Evolutionary conservation across 2,797 vertebrate genomes (phyloP).

Genomic region (Phoebastria nigripes): DNA sequence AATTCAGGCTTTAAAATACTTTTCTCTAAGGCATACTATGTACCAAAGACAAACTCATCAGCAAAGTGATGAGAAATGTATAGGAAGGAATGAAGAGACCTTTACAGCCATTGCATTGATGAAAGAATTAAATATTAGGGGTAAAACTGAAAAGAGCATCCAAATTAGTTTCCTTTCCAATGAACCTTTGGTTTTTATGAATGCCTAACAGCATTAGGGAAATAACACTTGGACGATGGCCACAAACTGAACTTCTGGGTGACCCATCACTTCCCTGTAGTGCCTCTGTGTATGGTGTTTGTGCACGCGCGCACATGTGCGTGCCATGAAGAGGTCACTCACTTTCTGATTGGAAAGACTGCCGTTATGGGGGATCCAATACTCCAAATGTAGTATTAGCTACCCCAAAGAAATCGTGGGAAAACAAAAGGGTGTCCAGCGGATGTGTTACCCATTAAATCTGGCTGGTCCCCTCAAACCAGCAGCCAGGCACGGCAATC

Average conservation of each 20-base stretch:
- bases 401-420: neutral
- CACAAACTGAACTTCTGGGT: neutral
- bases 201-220: slow-evolving; percentile 13
- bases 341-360: neutral
- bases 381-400: neutral
- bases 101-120: neutral
- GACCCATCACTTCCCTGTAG: slow-evolving; percentile 6
- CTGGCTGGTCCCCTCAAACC: neutral
- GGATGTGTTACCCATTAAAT: neutral
- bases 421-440: neutral
- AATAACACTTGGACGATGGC: slow-evolving; percentile 18
- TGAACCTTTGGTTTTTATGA: neutral
- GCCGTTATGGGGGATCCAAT: too few species aligned
- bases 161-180: neutral
- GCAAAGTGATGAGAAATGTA: neutral
- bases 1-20: neutral
- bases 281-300: neutral
- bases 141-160: neutral
- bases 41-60: neutral
- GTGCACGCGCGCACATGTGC: neutral
- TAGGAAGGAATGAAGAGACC: neutral
- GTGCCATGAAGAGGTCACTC: neutral
- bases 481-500: neutral
- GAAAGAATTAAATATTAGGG: neutral
- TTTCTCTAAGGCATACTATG: neutral